These are phyloP conservation scores for Eupeodes latifasciatus DNA, from an alignment of 2,888 invertebrate species.

Conservation along the genomic window DNA sequence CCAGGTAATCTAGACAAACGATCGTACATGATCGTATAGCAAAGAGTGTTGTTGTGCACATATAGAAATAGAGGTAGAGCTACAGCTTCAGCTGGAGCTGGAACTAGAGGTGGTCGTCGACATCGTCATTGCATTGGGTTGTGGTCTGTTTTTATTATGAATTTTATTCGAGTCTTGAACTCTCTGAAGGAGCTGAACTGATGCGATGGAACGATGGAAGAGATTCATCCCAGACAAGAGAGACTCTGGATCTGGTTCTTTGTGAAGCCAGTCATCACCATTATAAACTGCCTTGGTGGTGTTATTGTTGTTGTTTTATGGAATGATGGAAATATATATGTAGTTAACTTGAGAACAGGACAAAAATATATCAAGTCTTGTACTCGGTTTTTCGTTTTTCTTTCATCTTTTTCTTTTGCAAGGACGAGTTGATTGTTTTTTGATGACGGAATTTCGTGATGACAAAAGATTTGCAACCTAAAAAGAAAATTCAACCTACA, in stretches of 20 bases:
- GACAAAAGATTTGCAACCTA: constrained; percentile 57
- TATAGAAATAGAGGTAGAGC: too few species aligned
- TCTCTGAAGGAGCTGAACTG: not conserved
- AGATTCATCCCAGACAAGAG: not conserved
- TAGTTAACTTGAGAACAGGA: not conserved
- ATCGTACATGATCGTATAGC: constrained; percentile 70
- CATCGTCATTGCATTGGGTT: constrained; percentile 7
- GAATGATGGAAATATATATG: not conserved
- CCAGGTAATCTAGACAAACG: constrained; percentile 77
- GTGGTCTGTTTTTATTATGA: constrained; percentile 20
- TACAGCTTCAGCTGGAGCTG: too few species aligned
- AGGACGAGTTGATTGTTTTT: constrained; percentile 61
- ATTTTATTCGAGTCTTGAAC: not conserved
- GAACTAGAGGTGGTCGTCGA: not conserved
- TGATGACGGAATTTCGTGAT: constrained; percentile 69
- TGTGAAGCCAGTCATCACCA: constrained; percentile 49
- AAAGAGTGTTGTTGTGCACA: too few species aligned
- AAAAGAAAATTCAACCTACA: constrained; percentile 11
- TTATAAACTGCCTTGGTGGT: constrained; percentile 23
- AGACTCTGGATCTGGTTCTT: constrained; percentile 12
- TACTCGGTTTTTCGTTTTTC: not conserved
- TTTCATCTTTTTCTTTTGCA: constrained; percentile 5
- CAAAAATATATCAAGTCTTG: constrained; percentile 21
- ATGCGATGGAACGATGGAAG: not conserved
- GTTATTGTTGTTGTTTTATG: constrained; percentile 23